Evolutionary conservation across 2,888 invertebrate species (phyloP).

Genomic region (Bombylius major): DNA sequence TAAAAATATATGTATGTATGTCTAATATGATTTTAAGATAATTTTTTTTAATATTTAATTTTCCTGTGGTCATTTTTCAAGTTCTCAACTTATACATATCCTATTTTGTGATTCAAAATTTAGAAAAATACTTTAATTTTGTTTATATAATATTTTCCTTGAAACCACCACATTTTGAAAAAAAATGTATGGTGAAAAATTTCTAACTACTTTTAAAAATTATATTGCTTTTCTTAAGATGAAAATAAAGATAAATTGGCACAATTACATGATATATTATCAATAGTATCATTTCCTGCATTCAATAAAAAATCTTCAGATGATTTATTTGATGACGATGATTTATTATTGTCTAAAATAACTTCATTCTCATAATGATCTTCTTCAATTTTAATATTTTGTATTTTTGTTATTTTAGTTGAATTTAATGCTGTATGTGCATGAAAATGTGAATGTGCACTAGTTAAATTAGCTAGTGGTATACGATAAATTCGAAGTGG

Average conservation of each 20-base stretch:
- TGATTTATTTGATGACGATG: not conserved
- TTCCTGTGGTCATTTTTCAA: too few species aligned
- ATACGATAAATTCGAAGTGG: slow-evolving; percentile 28
- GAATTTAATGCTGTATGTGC: slow-evolving; percentile 20
- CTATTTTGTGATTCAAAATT: too few species aligned
- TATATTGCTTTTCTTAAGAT: not conserved
- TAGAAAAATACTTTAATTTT: too few species aligned
- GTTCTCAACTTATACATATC: too few species aligned
- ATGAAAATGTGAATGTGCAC: slow-evolving; percentile 27
- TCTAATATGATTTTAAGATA: too few species aligned
- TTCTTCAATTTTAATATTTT: slow-evolving; percentile 14
- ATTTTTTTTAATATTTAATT: too few species aligned
- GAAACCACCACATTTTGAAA: too few species aligned
- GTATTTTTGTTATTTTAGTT: slow-evolving; percentile 7
- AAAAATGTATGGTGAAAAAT: too few species aligned
- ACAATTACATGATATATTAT: slow-evolving; percentile 14
- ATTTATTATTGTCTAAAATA: slow-evolving; percentile 6
- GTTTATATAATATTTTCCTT: too few species aligned
- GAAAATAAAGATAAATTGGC: slow-evolving; percentile 14
- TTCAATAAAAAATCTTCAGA: not conserved
- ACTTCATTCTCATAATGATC: slow-evolving; percentile 12
- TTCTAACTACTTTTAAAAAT: too few species aligned
- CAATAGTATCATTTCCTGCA: slow-evolving; percentile 9
- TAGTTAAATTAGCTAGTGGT: slow-evolving; percentile 26
- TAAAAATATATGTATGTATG: too few species aligned